Percentiles rank a stretch among this genome's conserved stretches.
These are phyloP conservation scores for Cyanoliseus patagonus DNA, from an alignment of 2,113 vertebrate species.

Conservation along the genomic window DNA sequence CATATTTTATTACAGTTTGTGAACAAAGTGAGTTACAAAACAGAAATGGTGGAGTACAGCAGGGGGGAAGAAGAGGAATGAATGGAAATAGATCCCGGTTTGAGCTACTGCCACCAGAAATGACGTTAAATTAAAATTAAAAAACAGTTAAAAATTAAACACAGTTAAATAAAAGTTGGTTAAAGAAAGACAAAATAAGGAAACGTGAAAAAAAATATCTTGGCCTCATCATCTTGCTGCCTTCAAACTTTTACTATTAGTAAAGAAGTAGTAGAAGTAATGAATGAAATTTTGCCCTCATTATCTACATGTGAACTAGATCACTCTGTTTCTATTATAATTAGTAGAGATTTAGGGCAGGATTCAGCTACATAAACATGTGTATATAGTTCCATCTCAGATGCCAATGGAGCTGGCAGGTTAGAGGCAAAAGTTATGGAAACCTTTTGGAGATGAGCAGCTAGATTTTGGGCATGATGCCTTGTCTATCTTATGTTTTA, in stretches of 20 bases:
- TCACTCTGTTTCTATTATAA: neutral
- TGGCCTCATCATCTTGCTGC: neutral
- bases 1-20: neutral
- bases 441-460: neutral
- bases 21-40: neutral
- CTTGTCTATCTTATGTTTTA: neutral
- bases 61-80: neutral
- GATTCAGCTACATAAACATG: neutral
- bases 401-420: slow-evolving; percentile 13
- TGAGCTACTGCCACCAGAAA: neutral
- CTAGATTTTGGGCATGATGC: neutral
- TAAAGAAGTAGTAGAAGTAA: neutral
- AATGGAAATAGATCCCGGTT: neutral
- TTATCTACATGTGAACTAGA: slow-evolving; percentile 3
- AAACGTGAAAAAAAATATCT: neutral
- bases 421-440: slow-evolving; percentile 1
- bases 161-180: neutral
- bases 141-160: too few relatives aligned
- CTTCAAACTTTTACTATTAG: neutral
- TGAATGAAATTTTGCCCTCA: neutral
- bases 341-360: slow-evolving; percentile 1
- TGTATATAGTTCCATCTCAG: neutral
- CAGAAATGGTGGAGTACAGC: neutral
- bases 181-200: neutral
- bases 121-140: too few relatives aligned